Conservation (phyloP, 2,113 vertebrate species). For the Canis aureus region DNA sequence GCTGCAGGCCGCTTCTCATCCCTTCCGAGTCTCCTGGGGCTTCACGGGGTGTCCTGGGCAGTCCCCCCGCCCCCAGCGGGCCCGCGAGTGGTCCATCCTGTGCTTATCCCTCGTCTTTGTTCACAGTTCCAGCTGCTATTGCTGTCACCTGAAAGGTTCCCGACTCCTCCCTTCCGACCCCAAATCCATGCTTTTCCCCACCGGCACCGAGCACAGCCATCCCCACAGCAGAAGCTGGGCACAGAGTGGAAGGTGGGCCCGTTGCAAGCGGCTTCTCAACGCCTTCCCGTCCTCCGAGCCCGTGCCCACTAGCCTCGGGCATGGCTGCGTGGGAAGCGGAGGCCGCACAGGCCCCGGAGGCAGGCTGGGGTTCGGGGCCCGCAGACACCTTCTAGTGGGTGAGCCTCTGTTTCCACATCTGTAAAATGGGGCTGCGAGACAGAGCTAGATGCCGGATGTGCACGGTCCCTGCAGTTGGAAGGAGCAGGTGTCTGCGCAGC, state of each 20-base stretch:
- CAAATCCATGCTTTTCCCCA: too few relatives aligned
- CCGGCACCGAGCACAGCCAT: not conserved
- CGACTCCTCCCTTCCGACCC: not conserved
- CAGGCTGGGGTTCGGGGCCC: not conserved
- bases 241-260: not conserved
- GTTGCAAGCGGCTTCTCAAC: not conserved
- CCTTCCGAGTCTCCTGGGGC: not conserved
- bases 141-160: not conserved
- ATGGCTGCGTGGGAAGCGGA: not conserved
- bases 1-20: not conserved
- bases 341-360: not conserved
- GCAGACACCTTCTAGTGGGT: not conserved
- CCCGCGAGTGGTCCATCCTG: not conserved
- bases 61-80: not conserved
- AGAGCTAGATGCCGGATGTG: not conserved
- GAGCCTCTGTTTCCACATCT: not conserved
- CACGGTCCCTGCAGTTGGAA: not conserved
- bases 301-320: not conserved
- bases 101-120: not conserved
- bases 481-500: not conserved
- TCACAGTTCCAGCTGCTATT: not conserved
- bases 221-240: not conserved
- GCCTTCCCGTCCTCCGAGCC: not conserved
- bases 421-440: not conserved
- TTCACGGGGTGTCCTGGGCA: not conserved